These are phyloP conservation scores for Tor tambroides DNA, from an alignment of 2,113 vertebrate species.

Conservation along the genomic window DNA sequence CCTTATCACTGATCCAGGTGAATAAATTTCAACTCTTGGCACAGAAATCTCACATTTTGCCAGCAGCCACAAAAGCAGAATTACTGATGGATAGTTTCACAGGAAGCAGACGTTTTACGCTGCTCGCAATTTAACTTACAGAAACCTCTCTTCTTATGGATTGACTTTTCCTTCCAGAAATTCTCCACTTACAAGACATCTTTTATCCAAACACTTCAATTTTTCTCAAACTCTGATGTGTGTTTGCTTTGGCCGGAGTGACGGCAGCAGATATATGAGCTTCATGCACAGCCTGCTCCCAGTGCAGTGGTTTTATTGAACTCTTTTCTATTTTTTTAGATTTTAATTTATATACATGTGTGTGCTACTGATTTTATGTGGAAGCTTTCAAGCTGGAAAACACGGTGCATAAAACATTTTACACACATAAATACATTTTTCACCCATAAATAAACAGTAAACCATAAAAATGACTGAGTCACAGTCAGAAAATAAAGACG, in stretches of 20 bases:
- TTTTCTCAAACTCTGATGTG: conserved; percentile 13
- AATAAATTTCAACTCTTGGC: background rate
- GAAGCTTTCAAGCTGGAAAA: conserved; percentile 4
- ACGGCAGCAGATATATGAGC: conserved; percentile 16
- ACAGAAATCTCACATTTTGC: background rate
- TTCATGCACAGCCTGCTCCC: conserved; percentile 5
- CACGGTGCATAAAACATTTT: background rate
- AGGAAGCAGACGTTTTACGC: background rate
- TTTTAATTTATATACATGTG: background rate
- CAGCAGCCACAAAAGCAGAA: background rate
- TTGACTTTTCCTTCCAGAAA: conserved; percentile 15
- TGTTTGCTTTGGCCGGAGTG: conserved; percentile 13
- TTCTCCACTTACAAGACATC: conserved; percentile 13
- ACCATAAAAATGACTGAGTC: background rate
- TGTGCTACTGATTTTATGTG: background rate
- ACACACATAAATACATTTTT: background rate
- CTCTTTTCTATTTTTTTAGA: background rate
- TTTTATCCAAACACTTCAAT: conserved; percentile 12
- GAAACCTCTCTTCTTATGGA: background rate
- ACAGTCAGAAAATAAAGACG: background rate
- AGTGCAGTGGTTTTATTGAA: background rate
- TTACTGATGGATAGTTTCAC: background rate
- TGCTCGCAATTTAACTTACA: background rate
- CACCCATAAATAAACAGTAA: conserved; percentile 4
- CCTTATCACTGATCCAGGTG: background rate